Base-by-base conservation (phyloP, 35 echinoderm and acorn worm genomes). In the Stichopus chloronotus region DNA sequence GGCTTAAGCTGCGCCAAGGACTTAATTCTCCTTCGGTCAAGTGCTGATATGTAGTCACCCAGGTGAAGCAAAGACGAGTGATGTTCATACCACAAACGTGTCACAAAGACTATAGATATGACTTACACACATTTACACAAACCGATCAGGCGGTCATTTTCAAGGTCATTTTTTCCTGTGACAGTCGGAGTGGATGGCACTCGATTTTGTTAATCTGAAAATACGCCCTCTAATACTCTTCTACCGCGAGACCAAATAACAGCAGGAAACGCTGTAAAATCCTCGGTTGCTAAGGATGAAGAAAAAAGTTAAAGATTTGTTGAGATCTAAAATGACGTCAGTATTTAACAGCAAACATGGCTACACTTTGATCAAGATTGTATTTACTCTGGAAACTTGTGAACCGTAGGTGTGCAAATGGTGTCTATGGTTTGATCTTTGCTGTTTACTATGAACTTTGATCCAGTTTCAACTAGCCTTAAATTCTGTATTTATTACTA, bases 381-480 rank as follows among this genome's bases (percentile, higher is more conserved):
- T 83, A 56, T 83, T 83, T 83, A 83, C 25, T 53, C 80, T 83
- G 80, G 11, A 65, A 83, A 83, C 11, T 83, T 83, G 25, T 83
- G 76, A 43, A 43, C 76, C 76, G 52, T 78, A 78, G 52, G 76
- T 83, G 52, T 17, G 80, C 14, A 55, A 11, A 14, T 65, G 61
- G 61, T 14, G 61, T 81, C n/a, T 19, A 56, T 11, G 43, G 55
- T 83, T 83, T 53, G 53, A 83, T 65, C 61, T 43, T 3, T 65
- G 80, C 80, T 83, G 9, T 17, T 78, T 52, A 55, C 6, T 43
- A 83, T 83, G 80, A 83, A 83, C 80, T 83, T 83, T 83, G 80
- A 83, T 83, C 80, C 52, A 83, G 53, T 83, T 83, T 52, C 80
- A 56, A 65, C 19, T 14, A 65, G 30, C 30, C 30, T 43, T 43